phyloP scores from a whole-genome alignment of 2,113 vertebrate genomes.

The Rhinolophus sinicus region DNA sequence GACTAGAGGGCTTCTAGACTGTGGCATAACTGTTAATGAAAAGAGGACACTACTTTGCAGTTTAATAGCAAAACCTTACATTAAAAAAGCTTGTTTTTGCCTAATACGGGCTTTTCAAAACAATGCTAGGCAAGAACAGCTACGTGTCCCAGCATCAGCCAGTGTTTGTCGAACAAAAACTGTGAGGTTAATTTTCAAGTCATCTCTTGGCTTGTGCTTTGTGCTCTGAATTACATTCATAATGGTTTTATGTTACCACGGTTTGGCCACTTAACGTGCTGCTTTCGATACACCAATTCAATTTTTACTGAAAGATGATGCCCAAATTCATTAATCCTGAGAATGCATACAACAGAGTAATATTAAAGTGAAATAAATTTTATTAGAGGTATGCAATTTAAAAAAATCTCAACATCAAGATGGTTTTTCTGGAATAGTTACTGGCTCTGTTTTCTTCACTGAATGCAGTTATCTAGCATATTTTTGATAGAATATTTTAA shows the following conservation, averaged over 20 bases:
- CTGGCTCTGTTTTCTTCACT: neutral
- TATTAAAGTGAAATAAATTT: neutral
- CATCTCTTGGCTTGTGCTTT: neutral
- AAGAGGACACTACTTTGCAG: neutral
- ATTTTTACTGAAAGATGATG: conserved; percentile 47
- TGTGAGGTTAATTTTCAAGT: neutral
- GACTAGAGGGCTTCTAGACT: neutral
- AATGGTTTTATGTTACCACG: neutral
- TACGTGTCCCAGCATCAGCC: rapidly evolving
- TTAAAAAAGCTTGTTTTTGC: neutral
- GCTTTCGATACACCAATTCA: conserved; percentile 1
- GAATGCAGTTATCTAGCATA: conserved; percentile 73
- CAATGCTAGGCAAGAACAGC: neutral
- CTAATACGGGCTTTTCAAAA: neutral
- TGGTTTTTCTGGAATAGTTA: conserved; percentile 54
- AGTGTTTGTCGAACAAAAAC: neutral
- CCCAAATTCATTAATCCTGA: conserved; percentile 15
- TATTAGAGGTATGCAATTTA: neutral
- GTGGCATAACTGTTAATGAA: neutral
- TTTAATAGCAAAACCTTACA: neutral
- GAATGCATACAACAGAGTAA: neutral
- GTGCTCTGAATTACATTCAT: neutral
- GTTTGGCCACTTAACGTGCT: neutral
- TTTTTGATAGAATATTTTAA: conserved; percentile 87
- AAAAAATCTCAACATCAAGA: conserved; percentile 61